phyloP scores from a whole-genome alignment of 2,113 vertebrate species.

The Cephalopterus ornatus region DNA sequence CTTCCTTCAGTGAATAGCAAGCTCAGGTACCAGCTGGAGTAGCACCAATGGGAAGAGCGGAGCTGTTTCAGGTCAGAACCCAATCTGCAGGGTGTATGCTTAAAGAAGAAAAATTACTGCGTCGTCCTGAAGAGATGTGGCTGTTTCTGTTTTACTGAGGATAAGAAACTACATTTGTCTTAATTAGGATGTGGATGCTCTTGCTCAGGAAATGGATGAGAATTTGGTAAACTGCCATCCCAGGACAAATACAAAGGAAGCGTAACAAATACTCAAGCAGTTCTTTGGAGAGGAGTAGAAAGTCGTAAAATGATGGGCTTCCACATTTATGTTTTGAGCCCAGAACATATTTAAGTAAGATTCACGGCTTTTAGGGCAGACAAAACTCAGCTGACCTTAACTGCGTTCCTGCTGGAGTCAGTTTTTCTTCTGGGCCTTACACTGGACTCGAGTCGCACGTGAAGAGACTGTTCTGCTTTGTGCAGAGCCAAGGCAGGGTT shows the following conservation, averaged over 20 bases:
- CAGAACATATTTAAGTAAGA: neutral
- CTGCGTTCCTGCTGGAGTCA: neutral
- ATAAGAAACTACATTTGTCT: neutral
- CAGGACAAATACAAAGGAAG: neutral
- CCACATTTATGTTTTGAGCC: neutral
- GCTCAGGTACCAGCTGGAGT: neutral
- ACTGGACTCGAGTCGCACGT: neutral
- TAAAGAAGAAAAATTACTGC: neutral
- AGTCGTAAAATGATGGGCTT: neutral
- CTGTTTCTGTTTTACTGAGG: neutral
- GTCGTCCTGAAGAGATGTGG: neutral
- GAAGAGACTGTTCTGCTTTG: neutral
- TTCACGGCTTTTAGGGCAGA: neutral
- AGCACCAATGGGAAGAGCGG: neutral
- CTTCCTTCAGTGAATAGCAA: neutral
- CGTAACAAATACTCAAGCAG: neutral
- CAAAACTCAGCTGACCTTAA: neutral
- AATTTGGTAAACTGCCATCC: neutral
- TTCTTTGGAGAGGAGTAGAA: neutral
- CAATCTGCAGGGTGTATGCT: neutral
- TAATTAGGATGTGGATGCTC: neutral
- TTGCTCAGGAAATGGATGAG: neutral
- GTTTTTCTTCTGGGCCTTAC: neutral
- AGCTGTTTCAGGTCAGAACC: neutral
- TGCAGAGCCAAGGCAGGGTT: neutral